phyloP scores from a whole-genome alignment of 2,113 vertebrate genomes.

The Erpornis zantholeuca region DNA sequence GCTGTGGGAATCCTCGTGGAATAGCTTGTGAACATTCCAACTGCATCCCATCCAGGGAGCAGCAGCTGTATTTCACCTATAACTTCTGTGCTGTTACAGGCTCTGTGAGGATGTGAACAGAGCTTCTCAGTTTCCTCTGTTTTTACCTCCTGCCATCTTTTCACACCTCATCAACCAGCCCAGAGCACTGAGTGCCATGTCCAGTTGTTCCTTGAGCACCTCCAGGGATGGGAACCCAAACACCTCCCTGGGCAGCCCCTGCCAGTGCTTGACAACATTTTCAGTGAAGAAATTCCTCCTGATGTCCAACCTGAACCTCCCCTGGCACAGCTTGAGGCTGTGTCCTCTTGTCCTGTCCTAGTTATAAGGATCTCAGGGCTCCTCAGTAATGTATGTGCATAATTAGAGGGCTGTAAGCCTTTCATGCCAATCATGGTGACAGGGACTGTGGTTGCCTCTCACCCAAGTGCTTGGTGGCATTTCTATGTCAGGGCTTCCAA shows the following conservation, averaged over 20 bases:
- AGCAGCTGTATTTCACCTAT: neutral
- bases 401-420: neutral
- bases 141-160: neutral
- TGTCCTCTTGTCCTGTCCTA: neutral
- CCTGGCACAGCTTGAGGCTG: fast-evolving
- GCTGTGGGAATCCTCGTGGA: neutral
- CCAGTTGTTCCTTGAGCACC: fast-evolving
- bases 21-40: neutral
- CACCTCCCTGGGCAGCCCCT: neutral
- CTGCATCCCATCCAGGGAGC: neutral
- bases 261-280: no score
- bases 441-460: neutral
- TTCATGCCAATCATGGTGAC: neutral
- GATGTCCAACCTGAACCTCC: neutral
- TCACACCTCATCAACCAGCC: neutral
- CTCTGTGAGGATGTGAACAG: neutral
- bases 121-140: neutral
- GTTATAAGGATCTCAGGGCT: neutral
- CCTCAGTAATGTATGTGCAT: neutral
- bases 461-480: neutral
- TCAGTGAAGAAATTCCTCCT: neutral
- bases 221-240: neutral
- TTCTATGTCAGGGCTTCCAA: neutral
- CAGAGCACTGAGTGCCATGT: neutral
- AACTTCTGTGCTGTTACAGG: neutral